phyloP scores from a whole-genome alignment of 2,888 invertebrate genomes.

The Nebria brevicollis region DNA sequence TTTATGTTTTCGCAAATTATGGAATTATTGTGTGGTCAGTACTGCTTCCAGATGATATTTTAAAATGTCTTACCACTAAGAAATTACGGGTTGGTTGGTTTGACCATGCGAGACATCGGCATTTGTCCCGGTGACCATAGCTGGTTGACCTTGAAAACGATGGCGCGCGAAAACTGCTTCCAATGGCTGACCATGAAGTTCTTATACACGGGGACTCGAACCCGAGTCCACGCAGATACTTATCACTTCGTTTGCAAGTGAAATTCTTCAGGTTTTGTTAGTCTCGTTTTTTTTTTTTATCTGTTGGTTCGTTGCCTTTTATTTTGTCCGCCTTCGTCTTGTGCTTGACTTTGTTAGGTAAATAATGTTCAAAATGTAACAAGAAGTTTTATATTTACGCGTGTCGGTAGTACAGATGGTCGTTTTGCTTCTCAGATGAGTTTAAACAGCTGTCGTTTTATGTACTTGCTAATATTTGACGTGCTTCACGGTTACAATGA shows the following conservation, averaged over 20 bases:
- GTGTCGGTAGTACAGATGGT: slow-evolving; percentile 1
- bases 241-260: slow-evolving; percentile 11
- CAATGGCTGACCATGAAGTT: not conserved
- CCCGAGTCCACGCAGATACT: slow-evolving; percentile 8
- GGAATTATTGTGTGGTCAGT: too few relatives aligned
- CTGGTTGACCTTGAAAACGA: slow-evolving; percentile 15
- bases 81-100: not conserved
- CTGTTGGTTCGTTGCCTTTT: not conserved
- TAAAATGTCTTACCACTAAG: not conserved
- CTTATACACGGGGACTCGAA: slow-evolving; percentile 1
- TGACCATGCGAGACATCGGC: not conserved
- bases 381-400: not conserved
- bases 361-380: not conserved
- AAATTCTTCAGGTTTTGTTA: not conserved
- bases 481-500: not conserved
- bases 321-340: not conserved
- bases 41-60: not conserved
- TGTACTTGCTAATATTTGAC: slow-evolving; percentile 1
- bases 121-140: slow-evolving; percentile 18
- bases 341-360: not conserved
- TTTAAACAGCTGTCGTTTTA: slow-evolving; percentile 1
- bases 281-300: slow-evolving; percentile 3
- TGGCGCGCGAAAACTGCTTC: slow-evolving; percentile 16
- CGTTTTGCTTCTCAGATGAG: not conserved
- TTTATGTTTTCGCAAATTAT: too few relatives aligned